A percentile compares a stretch with the other conserved stretches of the same genome.
phyloP scores from a whole-genome alignment of 92 coral and sea anemone species.

The Epizoanthus stellaris region DNA sequence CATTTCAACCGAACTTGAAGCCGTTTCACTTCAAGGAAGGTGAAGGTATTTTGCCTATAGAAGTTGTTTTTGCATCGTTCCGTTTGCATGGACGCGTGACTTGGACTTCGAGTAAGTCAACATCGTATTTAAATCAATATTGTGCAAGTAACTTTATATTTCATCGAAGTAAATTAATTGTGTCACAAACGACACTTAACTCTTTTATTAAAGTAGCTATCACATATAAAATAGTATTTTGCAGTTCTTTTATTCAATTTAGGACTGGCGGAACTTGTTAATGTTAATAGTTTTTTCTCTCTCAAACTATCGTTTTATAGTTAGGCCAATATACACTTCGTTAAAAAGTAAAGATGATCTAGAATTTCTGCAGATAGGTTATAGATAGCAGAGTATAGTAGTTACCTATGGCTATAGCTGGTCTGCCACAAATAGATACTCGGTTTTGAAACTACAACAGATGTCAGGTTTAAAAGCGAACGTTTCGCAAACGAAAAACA shows the following conservation, averaged over 20 bases:
- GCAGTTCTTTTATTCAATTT: neutral
- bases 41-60: neutral
- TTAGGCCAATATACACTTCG: too few relatives aligned
- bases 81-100: slow-evolving; percentile 26
- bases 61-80: neutral
- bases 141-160: slow-evolving; percentile 32
- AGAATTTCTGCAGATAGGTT: neutral
- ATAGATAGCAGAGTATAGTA: neutral
- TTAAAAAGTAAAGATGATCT: neutral
- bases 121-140: slow-evolving; percentile 22
- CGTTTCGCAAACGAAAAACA: slow-evolving; percentile 17
- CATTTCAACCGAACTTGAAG: neutral
- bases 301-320: neutral
- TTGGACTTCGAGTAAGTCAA: neutral
- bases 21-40: neutral
- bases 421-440: neutral
- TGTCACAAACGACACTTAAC: slow-evolving; percentile 36
- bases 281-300: neutral
- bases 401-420: neutral
- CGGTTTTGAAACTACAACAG: neutral
- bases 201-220: too few relatives aligned
- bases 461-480: neutral
- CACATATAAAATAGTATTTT: slow-evolving; percentile 10
- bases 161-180: slow-evolving; percentile 41
- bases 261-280: neutral